Evolutionary conservation across 2,797 vertebrate genomes (phyloP).

Genomic region (Malacoraja senta): DNA sequence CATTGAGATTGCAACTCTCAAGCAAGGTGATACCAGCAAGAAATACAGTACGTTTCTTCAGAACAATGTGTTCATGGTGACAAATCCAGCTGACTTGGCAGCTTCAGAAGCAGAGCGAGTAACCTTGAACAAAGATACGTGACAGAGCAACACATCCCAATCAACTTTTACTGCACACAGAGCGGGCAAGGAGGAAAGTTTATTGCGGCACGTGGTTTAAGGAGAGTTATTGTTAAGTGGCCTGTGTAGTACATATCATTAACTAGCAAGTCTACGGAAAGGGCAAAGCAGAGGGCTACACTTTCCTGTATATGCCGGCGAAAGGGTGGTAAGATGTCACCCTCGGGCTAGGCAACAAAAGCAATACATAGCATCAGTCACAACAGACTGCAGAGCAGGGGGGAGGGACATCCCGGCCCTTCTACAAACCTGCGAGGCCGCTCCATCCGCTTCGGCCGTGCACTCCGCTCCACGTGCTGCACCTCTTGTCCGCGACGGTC

Average conservation of each 20-base stretch:
- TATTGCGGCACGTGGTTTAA: neutral
- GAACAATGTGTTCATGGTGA: neutral
- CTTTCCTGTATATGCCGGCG: neutral
- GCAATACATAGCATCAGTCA: neutral
- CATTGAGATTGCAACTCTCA: neutral
- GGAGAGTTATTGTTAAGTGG: neutral
- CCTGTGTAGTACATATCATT: neutral
- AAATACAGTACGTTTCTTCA: neutral
- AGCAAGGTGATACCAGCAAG: neutral
- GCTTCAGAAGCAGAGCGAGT: neutral
- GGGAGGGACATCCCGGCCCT: neutral
- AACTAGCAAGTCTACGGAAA: neutral
- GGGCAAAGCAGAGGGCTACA: neutral
- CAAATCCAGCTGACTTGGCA: neutral
- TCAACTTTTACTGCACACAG: neutral
- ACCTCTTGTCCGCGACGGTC: constrained; percentile 66
- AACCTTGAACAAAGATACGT: neutral
- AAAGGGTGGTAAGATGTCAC: neutral
- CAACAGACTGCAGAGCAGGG: neutral
- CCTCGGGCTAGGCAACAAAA: neutral
- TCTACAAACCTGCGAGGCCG: constrained; percentile 78
- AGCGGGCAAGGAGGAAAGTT: neutral
- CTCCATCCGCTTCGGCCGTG: constrained; percentile 63
- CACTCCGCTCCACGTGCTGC: constrained; percentile 66
- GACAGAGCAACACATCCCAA: neutral